phyloP scores from a whole-genome alignment of 2,888 invertebrate species.

The Plusia festucae region DNA sequence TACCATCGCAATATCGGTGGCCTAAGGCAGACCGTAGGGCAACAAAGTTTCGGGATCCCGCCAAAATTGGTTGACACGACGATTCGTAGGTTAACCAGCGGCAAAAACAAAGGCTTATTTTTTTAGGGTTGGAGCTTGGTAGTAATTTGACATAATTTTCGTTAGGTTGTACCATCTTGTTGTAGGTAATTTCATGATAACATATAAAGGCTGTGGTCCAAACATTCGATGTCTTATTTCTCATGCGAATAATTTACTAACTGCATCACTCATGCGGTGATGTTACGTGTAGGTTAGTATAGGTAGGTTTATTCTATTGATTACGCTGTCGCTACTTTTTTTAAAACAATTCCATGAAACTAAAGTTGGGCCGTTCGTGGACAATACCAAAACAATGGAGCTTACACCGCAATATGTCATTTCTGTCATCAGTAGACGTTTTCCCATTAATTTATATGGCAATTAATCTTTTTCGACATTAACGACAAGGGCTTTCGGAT shows the following conservation, averaged over 20 bases:
- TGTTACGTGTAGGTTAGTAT: too few species aligned
- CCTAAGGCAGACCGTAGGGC: conserved; percentile 5
- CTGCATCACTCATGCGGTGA: not conserved
- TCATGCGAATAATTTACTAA: too few species aligned
- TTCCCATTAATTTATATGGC: conserved; percentile 74
- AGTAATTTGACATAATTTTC: too few species aligned
- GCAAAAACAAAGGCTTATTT: not conserved
- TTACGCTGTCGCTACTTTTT: not conserved
- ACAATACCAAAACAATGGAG: conserved; percentile 54
- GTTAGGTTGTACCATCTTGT: too few species aligned
- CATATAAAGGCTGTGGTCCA: too few species aligned
- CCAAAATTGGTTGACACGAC: not conserved
- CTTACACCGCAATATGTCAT: conserved; percentile 48
- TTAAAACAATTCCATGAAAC: conserved; percentile 29
- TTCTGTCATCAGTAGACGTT: conserved; percentile 55
- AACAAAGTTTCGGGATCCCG: conserved; percentile 3
- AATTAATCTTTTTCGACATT: conserved; percentile 84
- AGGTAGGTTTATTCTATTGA: not conserved
- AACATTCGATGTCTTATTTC: too few species aligned
- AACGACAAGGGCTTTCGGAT: conserved; percentile 70
- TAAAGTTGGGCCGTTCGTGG: conserved; percentile 27
- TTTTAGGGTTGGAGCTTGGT: not conserved
- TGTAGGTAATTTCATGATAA: too few species aligned
- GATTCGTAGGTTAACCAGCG: conserved; percentile 4
- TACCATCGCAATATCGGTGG: not conserved